phyloP scores from a whole-genome alignment of 1,140 invertebrate species.

The Brachionus rotundiformis region DNA sequence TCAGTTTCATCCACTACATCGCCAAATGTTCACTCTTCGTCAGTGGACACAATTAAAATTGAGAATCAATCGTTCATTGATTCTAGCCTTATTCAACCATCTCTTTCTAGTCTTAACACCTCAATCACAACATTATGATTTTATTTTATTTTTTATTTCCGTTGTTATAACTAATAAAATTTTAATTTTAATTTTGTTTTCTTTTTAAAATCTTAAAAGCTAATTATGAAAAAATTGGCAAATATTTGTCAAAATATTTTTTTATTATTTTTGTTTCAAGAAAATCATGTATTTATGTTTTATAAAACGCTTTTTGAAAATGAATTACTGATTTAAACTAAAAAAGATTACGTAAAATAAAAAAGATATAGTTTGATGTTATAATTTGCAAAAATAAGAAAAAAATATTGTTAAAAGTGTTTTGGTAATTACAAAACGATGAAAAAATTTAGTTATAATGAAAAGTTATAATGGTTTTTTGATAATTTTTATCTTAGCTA shows the following conservation, averaged over 20 bases:
- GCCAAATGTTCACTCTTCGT: background rate
- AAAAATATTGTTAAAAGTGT: too few relatives aligned
- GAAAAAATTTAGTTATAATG: background rate
- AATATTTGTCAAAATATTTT: too few relatives aligned
- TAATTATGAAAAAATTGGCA: background rate
- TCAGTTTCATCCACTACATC: conserved; percentile 9
- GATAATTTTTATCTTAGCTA: background rate
- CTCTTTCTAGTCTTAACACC: background rate
- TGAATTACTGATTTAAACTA: too few relatives aligned
- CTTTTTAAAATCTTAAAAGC: background rate
- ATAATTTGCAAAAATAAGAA: too few relatives aligned
- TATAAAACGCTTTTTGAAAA: too few relatives aligned
- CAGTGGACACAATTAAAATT: background rate
- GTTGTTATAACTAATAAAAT: conserved; percentile 2
- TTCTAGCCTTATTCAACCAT: background rate
- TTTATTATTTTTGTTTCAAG: too few relatives aligned
- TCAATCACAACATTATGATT: conserved; percentile 22
- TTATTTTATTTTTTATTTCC: conserved; percentile 29
- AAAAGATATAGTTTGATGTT: too few relatives aligned
- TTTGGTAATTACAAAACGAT: too few relatives aligned
- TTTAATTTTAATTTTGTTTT: background rate
- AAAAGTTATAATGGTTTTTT: background rate
- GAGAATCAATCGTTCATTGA: conserved; percentile 43
- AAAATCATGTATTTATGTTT: too few relatives aligned
- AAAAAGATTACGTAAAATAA: too few relatives aligned